Evolutionary conservation across 2,113 vertebrate species (phyloP), one percentile per base, ranked within the genome.

Genomic region (Pluvialis apricaria): DNA sequence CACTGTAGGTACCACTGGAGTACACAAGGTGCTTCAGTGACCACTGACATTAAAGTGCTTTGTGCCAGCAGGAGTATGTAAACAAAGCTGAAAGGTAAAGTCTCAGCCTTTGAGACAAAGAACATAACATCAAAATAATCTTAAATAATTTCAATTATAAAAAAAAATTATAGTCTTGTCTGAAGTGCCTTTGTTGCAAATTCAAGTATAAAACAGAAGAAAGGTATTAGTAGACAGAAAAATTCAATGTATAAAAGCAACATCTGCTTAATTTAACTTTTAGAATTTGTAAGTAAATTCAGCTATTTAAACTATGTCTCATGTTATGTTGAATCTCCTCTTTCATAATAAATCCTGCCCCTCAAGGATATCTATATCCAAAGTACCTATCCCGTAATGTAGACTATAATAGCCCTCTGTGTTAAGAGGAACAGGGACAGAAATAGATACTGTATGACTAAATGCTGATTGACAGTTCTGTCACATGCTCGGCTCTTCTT

Each of bases 391-490:
- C 96, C 97, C 1, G 94, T 98, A 98, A 98, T 97, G 96, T 98
- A 98, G 98, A 98, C 97, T 98, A 98, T 98, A 98, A 98, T 98
- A 98, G 98, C 96, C 97, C 93, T 98, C 98, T 98, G 98, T 98
- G 97, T 97, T 97, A 97, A 96, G 95, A 97, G 96, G 96, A 98
- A 96, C 93, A 91, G 94, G 96, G 94, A 97, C 96, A 97, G 98
- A 98, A 98, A 98, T 98, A 98, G 98, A 98, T 98, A 98, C 98
- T 97, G 98, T 98, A 98, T 98, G 97, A 98, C 97, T 98, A 98
- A 98, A 98, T 97, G 95, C 97, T 98, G 98, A 98, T 98, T 98
- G 98, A 98, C 98, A 98, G 98, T 84, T 98, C 92, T 47, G 57
- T 97, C 96, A 75, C 92, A 97, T 68, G 87, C 93, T 96, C 65